Conservation (phyloP, 2,888 invertebrate genomes). For the Tholera decimalis region DNA sequence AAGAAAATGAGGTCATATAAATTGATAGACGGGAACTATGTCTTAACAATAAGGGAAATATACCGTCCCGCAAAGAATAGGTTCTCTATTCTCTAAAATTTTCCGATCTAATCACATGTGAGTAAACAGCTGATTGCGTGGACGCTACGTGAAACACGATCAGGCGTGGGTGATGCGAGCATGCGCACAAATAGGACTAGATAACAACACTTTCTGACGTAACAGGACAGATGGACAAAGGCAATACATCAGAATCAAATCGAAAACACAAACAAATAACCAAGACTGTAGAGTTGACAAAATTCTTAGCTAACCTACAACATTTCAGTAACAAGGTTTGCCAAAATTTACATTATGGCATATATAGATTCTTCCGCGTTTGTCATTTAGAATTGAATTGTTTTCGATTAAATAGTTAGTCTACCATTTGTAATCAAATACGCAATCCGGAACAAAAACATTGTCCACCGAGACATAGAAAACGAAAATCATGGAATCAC, state of each 20-base stretch:
- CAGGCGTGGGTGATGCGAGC: conserved; percentile 70
- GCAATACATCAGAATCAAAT: conserved; percentile 13
- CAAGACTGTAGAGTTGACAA: background rate
- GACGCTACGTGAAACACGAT: conserved; percentile 77
- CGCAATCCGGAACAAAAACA: background rate
- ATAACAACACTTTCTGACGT: conserved; percentile 58
- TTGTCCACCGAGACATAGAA: conserved; percentile 22
- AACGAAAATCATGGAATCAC: conserved; percentile 42
- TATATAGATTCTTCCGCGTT: conserved; percentile 2
- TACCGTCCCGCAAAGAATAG: conserved; percentile 7
- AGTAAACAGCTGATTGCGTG: conserved; percentile 80
- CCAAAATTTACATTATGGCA: conserved; percentile 10
- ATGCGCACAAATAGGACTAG: conserved; percentile 56
- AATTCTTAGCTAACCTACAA: conserved; percentile 2
- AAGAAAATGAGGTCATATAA: background rate
- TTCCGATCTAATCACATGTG: conserved; percentile 73
- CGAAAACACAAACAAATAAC: conserved; percentile 22
- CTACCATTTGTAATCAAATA: background rate
- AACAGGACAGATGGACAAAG: conserved; percentile 29
- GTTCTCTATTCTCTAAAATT: conserved; percentile 58
- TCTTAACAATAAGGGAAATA: conserved; percentile 19
- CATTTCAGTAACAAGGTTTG: background rate
- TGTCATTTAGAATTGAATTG: background rate
- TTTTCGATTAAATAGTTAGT: conserved; percentile 16
- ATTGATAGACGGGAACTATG: background rate